These are phyloP conservation scores for Rhopalosiphum padi DNA, from an alignment of 1,140 invertebrate species.

Conservation along the genomic window DNA sequence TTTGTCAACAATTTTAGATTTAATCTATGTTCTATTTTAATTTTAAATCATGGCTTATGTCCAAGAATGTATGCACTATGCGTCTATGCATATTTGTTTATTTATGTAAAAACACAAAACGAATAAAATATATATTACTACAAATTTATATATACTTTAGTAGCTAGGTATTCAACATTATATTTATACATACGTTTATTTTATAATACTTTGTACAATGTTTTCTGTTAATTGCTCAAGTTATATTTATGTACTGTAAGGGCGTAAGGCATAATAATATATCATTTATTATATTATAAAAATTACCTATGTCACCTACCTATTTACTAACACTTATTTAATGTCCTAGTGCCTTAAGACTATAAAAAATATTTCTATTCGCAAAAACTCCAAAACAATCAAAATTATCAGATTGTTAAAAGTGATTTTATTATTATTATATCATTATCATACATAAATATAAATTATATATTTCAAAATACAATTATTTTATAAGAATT, in stretches of 20 bases:
- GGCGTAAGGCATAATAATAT: too few species aligned
- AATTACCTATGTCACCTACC: neutral
- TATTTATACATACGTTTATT: neutral
- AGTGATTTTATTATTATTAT: too few species aligned
- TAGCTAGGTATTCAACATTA: neutral
- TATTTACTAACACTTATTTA: too few species aligned
- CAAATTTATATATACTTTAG: neutral
- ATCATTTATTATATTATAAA: neutral
- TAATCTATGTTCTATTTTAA: slow-evolving; percentile 16
- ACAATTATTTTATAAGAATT: too few species aligned
- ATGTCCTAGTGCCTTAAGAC: too few species aligned
- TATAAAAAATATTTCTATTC: too few species aligned
- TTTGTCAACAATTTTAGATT: slow-evolving; percentile 9
- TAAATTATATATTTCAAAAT: too few species aligned
- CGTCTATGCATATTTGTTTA: slow-evolving; percentile 11
- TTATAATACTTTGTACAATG: neutral
- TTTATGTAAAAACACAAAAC: neutral
- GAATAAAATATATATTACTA: neutral
- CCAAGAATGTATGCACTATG: slow-evolving; percentile 4
- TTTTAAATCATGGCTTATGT: slow-evolving; percentile 1
- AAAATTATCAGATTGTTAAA: too few species aligned
- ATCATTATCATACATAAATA: too few species aligned
- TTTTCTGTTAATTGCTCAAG: neutral
- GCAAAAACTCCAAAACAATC: too few species aligned
- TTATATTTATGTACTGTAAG: neutral